Percentiles rank a stretch among this genome's conserved stretches.
These are phyloP conservation scores for Odobenus rosmarus DNA, from an alignment of 2,113 vertebrate genomes.

Conservation along the genomic window DNA sequence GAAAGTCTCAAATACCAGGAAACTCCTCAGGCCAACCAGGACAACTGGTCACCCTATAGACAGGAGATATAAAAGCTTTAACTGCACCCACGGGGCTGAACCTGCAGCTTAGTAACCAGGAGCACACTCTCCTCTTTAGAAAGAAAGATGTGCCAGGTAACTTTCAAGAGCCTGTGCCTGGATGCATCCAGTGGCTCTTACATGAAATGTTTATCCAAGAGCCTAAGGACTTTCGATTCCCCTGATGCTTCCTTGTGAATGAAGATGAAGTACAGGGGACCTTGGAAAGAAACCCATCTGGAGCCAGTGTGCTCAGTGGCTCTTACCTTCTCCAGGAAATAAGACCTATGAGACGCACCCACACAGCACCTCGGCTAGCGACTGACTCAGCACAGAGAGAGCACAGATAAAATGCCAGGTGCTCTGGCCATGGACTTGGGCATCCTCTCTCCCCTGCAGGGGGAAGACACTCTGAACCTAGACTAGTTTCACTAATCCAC, in stretches of 20 bases:
- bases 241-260: background rate
- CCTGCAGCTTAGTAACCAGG: background rate
- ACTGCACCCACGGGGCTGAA: background rate
- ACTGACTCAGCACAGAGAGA: background rate
- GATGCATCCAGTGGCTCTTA: background rate
- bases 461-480: background rate
- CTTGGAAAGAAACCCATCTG: background rate
- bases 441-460: background rate
- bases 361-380: background rate
- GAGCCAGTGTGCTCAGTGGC: background rate
- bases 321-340: slow-evolving; percentile 8
- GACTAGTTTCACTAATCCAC: background rate
- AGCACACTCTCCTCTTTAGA: background rate
- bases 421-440: background rate
- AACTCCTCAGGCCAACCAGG: background rate
- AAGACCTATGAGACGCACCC: background rate
- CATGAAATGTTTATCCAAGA: background rate
- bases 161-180: background rate
- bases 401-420: background rate
- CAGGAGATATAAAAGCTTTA: background rate
- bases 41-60: background rate
- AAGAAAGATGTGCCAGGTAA: background rate
- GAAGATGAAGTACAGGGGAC: background rate
- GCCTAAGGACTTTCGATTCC: background rate
- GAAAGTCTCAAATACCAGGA: background rate